Base-by-base conservation (phyloP, 2,113 vertebrate genomes). In the Calyptommatus sinebrachiatus region DNA sequence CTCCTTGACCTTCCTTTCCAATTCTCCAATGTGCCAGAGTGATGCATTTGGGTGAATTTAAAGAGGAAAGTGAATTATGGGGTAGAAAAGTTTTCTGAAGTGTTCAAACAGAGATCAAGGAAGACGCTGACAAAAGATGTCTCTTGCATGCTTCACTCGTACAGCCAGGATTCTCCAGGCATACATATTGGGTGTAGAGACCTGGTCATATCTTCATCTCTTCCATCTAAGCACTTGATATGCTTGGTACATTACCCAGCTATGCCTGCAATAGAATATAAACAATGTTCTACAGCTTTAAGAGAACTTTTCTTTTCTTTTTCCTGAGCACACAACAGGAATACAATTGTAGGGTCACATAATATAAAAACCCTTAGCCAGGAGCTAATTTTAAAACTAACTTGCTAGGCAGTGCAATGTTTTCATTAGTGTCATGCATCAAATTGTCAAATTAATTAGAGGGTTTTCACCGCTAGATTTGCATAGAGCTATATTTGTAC, bases 361-460 rank as follows among this genome's bases (percentile, higher is more conserved):
- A 88, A 84, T 90, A 88, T 71, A 88, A 84, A 89, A 88, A 86
- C 76, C 75, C 90, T 90, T 88, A 88, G 83, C 92, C 88, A 92
- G 88, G 74, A 89, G 78, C 88, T 91, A 89, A 91, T 91, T 93
- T 85, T 86, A 74, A 84, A 84, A 86, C 75, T 62, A 81, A 90
- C 89, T 78, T 89, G 78, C 79, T 89, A 87, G 88, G 66, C 80
- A 79, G 68, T 83, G 78, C 71, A 79, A 85, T 75, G 86, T 66
- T 90, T 91, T 91, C 85, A 81, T 89, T 91, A 91, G 82, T 77
- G 80, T 85, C 91, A 91, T 89, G 79, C 73, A 89, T 91, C 88
- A 89, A 86, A 86, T 86, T 90, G 92, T 92, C 85, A 89, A 62
- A 89, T 85, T 92, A 92, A 92, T 89, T 88, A 89, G 85, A 88